Evolutionary conservation across 2,888 invertebrate species (phyloP), one percentile per base, ranked within the genome.

Genomic region (Conus canariensis): DNA sequence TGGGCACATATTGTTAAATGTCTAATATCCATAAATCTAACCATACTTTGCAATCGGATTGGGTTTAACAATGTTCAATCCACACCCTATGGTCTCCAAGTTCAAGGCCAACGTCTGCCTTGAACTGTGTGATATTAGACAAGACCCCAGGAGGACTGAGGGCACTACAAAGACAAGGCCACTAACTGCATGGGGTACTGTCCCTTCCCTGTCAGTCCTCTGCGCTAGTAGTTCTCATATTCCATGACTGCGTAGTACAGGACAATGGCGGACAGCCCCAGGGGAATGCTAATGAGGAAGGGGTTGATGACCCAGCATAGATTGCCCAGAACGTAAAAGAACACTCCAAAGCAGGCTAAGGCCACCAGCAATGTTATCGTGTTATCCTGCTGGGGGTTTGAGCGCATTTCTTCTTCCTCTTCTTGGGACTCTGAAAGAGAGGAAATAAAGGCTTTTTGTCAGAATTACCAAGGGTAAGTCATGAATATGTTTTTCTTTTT

Each of bases 251-350:
- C 56, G 58, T 58, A 83, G 82, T 58, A 83, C 7, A 83, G 12
- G 2, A 83, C 58, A 9, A 83, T 19, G 8, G 82, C 82, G 8
- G 14, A 83, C 56, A 83, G 7, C 16, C 58, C 82, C 56, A 83
- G 58, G 25, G 82, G 82, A 9, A 83, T 83, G 82, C 82, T 83
- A 25, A 56, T 25, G 7, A 83, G 82, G 7, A 58, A 9, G 82
- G 82, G 82, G 58, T 58, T 14, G 82, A 83, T 58, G 58, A 83
- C 58, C 10, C 25, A 83, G 10, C 56, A 58, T 6, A 83, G 82
- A 58, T 83, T 83, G 56, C 82, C 82, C 19, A 83, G 82, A 22
- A 83, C 82, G 25, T 58, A 83, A 67, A 86, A 86, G 64, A 86
- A 25, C 45, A 86, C 67, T 45, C 60, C 12, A 12, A 86, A 45